Evolutionary conservation across 2,113 vertebrate species (phyloP).

Genomic region (Kryptolebias marmoratus): DNA sequence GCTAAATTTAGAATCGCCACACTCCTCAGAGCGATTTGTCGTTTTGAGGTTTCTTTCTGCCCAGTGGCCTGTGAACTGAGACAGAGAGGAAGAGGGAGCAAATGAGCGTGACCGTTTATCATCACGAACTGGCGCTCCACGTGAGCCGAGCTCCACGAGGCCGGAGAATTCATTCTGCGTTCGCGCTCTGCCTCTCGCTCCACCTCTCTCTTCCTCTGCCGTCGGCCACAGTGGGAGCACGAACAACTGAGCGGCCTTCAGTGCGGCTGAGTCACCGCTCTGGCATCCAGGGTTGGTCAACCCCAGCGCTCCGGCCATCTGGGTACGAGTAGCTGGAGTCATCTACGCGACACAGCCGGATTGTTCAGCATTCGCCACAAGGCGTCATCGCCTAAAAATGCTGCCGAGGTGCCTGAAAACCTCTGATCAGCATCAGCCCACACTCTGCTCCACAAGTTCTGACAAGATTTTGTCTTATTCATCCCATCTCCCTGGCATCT

Average conservation of each 20-base stretch:
- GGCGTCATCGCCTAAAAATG: constrained; percentile 32
- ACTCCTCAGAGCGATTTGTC: constrained; percentile 19
- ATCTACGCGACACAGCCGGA: constrained; percentile 22
- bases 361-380: constrained; percentile 29
- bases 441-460: constrained; percentile 3
- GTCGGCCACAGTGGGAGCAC: constrained; percentile 14
- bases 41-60: not conserved
- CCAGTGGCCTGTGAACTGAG: constrained; percentile 42
- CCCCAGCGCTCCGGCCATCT: constrained; percentile 16
- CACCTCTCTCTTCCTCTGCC: constrained; percentile 52
- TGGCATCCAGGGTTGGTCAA: constrained; percentile 30
- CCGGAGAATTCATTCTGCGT: constrained; percentile 19
- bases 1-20: constrained; percentile 50
- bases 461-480: not conserved
- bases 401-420: constrained; percentile 25
- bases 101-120: constrained; percentile 44
- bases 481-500: too few relatives aligned
- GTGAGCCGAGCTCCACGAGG: constrained; percentile 68
- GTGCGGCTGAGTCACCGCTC: constrained; percentile 36
- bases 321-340: constrained; percentile 26
- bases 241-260: constrained; percentile 46
- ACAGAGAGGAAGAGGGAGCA: constrained; percentile 2
- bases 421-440: constrained; percentile 30
- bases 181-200: constrained; percentile 28
- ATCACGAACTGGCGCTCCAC: constrained; percentile 37